These are phyloP conservation scores for Drosophila suboccidentalis DNA, from an alignment of 2,888 invertebrate species.

Conservation along the genomic window DNA sequence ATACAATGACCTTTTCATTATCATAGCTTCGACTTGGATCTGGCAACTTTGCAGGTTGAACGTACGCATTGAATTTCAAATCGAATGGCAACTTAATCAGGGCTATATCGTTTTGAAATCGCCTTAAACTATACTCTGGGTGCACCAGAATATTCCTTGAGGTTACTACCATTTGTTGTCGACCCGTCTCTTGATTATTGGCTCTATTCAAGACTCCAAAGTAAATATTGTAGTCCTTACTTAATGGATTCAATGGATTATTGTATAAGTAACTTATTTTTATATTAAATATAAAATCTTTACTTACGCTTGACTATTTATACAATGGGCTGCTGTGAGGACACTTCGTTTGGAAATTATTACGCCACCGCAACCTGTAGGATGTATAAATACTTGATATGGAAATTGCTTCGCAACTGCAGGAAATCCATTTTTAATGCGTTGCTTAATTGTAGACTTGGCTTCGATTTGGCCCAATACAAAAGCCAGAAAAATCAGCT, in stretches of 20 bases:
- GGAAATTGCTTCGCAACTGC: conserved; percentile 30
- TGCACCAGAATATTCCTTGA: conserved; percentile 6
- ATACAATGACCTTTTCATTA: too few species aligned
- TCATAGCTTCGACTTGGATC: background rate
- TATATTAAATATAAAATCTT: background rate
- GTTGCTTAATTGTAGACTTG: too few species aligned
- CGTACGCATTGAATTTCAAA: conserved; percentile 20
- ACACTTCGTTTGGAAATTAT: conserved; percentile 21
- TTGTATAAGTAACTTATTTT: too few species aligned
- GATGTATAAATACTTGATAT: conserved; percentile 22
- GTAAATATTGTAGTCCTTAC: too few species aligned
- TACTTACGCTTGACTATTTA: background rate
- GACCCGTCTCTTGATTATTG: conserved; percentile 5
- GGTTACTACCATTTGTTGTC: conserved; percentile 3
- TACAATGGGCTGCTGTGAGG: conserved; percentile 33
- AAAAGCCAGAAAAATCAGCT: too few species aligned
- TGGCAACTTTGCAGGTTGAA: conserved; percentile 14
- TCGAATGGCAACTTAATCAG: conserved; percentile 27
- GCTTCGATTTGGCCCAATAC: too few species aligned
- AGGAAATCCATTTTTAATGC: background rate
- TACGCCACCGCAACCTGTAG: conserved; percentile 15
- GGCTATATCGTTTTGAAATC: too few species aligned
- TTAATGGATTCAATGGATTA: too few species aligned
- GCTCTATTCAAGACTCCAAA: too few species aligned
- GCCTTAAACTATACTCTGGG: too few species aligned